phyloP scores from a whole-genome alignment of 2,888 invertebrate genomes.

The Scaptomyza parva region DNA sequence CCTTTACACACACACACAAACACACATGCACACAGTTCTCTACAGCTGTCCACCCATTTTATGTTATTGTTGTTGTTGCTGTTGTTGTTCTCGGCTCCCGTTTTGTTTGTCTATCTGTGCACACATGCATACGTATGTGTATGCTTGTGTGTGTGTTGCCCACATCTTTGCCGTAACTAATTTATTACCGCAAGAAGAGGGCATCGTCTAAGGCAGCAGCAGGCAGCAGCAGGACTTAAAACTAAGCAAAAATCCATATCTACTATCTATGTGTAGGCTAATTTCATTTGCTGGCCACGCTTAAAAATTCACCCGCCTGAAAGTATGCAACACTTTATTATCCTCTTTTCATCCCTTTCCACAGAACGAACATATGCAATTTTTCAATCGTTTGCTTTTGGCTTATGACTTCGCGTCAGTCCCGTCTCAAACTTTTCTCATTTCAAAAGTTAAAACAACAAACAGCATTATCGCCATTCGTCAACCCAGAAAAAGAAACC shows the following conservation, averaged over 20 bases:
- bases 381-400: constrained; percentile 59
- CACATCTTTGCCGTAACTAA: constrained; percentile 72
- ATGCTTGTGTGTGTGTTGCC: constrained; percentile 32
- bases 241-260: constrained; percentile 23
- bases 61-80: background rate
- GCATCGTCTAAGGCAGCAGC: constrained; percentile 69
- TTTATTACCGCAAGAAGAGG: constrained; percentile 72
- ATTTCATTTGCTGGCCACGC: constrained; percentile 38
- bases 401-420: constrained; percentile 45
- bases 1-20: constrained; percentile 10
- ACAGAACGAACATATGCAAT: constrained; percentile 51
- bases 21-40: background rate
- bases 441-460: constrained; percentile 79
- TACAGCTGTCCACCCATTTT: constrained; percentile 54
- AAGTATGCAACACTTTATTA: constrained; percentile 28
- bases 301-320: constrained; percentile 30
- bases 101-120: constrained; percentile 20
- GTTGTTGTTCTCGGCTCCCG: constrained; percentile 35
- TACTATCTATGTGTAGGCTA: constrained; percentile 19
- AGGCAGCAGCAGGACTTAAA: constrained; percentile 60
- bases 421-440: constrained; percentile 78
- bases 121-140: constrained; percentile 13
- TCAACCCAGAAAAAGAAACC: constrained; percentile 51
- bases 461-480: constrained; percentile 81
- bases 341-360: background rate